Base-by-base conservation (phyloP, 2,888 invertebrate genomes). In the Stenichneumon culpator region DNA sequence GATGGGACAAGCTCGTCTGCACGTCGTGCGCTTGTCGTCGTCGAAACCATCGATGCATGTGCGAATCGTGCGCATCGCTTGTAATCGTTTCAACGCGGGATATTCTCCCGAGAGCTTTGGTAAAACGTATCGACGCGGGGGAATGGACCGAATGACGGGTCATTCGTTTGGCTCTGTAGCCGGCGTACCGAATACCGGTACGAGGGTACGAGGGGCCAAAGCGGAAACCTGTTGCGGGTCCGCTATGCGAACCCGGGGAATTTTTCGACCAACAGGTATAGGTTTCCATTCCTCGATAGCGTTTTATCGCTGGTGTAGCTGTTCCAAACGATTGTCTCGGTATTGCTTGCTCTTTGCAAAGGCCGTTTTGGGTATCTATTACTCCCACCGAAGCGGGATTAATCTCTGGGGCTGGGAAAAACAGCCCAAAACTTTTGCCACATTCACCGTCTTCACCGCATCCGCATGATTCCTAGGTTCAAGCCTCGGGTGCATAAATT, bases 131-230 rank as follows among this genome's bases (percentile, higher is more conserved):
- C 83, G 83, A 83, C 73, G 69, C 73, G 69, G 68, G 79, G 50
- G 83, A 83, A 83, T 79, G 83, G 63, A 79, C 79, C 83, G 83
- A 83, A 83, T 83, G 83, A 83, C 83, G 79, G 79, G 83, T 83
- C 83, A 83, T 83, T 83, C 83, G 79, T 83, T 83, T 74, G 73
- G 52, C 69, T 54, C 28, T 63, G 60, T n/a, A 63, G 60, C 28
- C 73, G 19, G 36, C 65, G n/a, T 73, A 50, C 11, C 32, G 65
- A 67, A 50, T 36, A 19, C 60, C 14, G 14, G 25, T 78, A 68
- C 74, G 69, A 69, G 81, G 60, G 60, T 32, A 63, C 60, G 60
- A 63, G 22, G 79, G 50, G 74, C 73, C 69, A 63, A 60, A 83
- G 83, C 52, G 73, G 83, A 79, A 79, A 83, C 83, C 83, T 83